phyloP scores from a whole-genome alignment of 2,113 vertebrate species.

The Ailurus styani region DNA sequence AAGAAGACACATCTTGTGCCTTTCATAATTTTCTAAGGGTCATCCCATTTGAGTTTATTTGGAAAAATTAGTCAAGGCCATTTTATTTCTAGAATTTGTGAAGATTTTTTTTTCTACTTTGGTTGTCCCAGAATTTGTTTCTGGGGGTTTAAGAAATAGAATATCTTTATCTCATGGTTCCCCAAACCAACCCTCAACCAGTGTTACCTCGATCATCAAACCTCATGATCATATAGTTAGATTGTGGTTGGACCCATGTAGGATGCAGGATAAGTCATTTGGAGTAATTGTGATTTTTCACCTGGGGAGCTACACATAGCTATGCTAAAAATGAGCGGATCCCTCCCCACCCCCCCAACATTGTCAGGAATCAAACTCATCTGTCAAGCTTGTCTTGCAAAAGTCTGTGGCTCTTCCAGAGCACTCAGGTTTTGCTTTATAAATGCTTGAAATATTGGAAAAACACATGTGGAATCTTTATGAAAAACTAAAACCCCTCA shows the following conservation, averaged over 20 bases:
- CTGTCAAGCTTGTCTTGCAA: constrained; percentile 41
- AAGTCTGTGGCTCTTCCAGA: constrained; percentile 29
- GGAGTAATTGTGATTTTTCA: neutral
- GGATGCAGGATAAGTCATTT: neutral
- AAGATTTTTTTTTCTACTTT: neutral
- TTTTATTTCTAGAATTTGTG: neutral
- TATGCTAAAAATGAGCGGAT: neutral
- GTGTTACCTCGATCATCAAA: neutral
- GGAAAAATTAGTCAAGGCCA: neutral
- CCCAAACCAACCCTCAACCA: neutral
- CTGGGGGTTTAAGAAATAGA: neutral
- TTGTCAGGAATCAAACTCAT: constrained; percentile 53
- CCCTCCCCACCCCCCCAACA: neutral
- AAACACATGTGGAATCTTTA: neutral
- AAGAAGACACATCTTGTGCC: neutral
- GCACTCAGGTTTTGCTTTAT: constrained; percentile 26
- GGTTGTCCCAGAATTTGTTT: neutral
- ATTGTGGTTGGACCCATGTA: neutral
- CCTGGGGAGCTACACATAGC: neutral
- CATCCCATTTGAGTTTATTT: neutral
- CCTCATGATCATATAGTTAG: neutral
- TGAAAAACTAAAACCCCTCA: neutral
- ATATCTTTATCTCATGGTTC: neutral
- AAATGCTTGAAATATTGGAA: constrained; percentile 10
- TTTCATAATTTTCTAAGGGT: neutral